These are phyloP conservation scores for Bolborhynchus lineola DNA, from an alignment of 2,113 vertebrate species.

Conservation along the genomic window DNA sequence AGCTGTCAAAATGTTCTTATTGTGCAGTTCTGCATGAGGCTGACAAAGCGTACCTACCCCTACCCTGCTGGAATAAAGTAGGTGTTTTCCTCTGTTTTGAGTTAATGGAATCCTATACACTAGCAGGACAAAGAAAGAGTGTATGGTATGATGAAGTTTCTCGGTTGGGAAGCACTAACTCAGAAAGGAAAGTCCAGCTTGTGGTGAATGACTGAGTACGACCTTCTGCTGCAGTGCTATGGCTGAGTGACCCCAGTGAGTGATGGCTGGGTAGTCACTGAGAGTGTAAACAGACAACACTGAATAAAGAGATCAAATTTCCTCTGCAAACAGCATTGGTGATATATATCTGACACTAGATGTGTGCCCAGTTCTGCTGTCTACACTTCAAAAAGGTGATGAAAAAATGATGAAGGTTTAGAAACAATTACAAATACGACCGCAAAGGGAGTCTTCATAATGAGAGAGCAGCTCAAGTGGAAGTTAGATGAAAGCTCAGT, in stretches of 20 bases:
- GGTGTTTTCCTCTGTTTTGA: neutral
- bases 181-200: neutral
- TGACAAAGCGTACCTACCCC: neutral
- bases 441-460: neutral
- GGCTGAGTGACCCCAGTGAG: constrained; percentile 33
- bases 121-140: neutral
- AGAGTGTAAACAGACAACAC: neutral
- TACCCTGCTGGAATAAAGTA: neutral
- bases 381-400: constrained; percentile 25
- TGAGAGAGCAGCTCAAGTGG: neutral
- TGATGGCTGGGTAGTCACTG: constrained; percentile 13
- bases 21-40: neutral
- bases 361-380: constrained; percentile 1
- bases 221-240: constrained; percentile 4
- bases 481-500: neutral
- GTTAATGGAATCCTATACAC: neutral
- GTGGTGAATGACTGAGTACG: neutral
- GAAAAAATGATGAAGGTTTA: constrained; percentile 22
- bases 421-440: neutral
- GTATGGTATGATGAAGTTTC: neutral
- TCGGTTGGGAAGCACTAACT: neutral
- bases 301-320: constrained; percentile 29
- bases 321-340: neutral
- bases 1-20: neutral
- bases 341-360: neutral